Evolutionary conservation across 64 coral and sea anemone genomes (phyloP).

Genomic region (Actinia equina): DNA sequence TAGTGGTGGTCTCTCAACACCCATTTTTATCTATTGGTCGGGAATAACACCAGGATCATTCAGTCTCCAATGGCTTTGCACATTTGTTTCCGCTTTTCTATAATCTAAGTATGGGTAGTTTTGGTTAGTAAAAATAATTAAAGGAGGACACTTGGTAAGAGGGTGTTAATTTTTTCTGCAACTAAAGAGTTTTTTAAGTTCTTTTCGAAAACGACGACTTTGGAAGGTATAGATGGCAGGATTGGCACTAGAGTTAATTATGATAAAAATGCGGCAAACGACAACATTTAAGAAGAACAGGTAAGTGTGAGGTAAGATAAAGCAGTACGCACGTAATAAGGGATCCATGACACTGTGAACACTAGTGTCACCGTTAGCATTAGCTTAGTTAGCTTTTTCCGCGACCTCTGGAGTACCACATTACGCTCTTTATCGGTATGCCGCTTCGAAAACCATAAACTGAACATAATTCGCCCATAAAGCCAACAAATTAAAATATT

Average conservation of each 20-base stretch:
- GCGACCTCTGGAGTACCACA: conserved; percentile 27
- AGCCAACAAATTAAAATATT: conserved; percentile 33
- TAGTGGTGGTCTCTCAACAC: no score
- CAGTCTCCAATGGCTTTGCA: no score
- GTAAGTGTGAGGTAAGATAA: conserved; percentile 5
- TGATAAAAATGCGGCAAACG: conserved; percentile 39
- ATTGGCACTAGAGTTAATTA: conserved; percentile 49
- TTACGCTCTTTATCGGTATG: not conserved
- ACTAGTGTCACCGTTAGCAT: conserved; percentile 25
- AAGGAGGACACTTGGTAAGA: no score
- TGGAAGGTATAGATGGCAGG: conserved; percentile 48
- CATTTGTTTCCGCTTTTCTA: no score
- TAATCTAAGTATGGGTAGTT: no score
- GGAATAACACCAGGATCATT: no score
- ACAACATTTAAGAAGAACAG: conserved; percentile 27
- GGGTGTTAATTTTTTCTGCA: not conserved
- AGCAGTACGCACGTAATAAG: conserved; percentile 30
- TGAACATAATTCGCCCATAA: conserved; percentile 40
- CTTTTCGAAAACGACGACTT: conserved; percentile 41
- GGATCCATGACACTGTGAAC: conserved; percentile 43
- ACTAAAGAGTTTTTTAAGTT: not conserved
- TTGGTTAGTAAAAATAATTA: no score
- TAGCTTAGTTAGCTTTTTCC: conserved; percentile 46
- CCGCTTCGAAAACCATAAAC: conserved; percentile 31
- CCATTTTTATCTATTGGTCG: no score